Evolutionary conservation across 2,797 vertebrate genomes (phyloP).

Genomic region (Diplodus sargus): DNA sequence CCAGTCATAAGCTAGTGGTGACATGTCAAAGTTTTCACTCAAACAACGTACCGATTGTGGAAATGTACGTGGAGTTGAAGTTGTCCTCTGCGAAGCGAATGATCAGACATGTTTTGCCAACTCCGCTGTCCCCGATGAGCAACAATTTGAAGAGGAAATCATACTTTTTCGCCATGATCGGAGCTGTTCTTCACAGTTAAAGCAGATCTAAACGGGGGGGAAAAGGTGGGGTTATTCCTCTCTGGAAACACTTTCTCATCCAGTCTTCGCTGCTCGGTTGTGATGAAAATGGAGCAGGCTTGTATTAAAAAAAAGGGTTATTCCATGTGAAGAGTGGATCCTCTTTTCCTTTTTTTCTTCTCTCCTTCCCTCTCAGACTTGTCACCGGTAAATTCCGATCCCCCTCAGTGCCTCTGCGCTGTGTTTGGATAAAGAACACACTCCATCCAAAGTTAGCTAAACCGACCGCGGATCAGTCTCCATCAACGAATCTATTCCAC

Average conservation of each 20-base stretch:
- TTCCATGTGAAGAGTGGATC: constrained; percentile 30
- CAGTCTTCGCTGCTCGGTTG: background rate
- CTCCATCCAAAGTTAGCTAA: constrained; percentile 56
- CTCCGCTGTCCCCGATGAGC: constrained; percentile 97
- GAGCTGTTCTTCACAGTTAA: constrained; percentile 32
- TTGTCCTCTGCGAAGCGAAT: constrained; percentile 95
- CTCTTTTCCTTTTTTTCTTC: constrained; percentile 24
- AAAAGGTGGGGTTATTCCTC: background rate
- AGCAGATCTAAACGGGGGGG: background rate
- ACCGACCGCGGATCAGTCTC: background rate
- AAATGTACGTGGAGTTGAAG: constrained; percentile 96
- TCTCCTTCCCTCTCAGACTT: constrained; percentile 48
- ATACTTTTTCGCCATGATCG: constrained; percentile 94
- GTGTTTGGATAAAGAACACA: constrained; percentile 39
- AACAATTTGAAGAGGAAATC: constrained; percentile 96
- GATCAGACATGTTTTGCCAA: constrained; percentile 96
- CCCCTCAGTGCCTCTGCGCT: constrained; percentile 60
- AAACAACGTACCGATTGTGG: constrained; percentile 92
- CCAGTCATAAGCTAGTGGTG: constrained; percentile 17
- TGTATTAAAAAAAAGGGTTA: constrained; percentile 25
- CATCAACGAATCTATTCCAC: background rate
- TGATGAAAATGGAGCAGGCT: background rate
- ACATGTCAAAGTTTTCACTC: constrained; percentile 16
- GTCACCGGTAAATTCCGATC: constrained; percentile 80
- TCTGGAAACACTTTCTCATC: constrained; percentile 22